Conservation (phyloP, 2,888 invertebrate genomes). For the Phymatocera aterrima region DNA sequence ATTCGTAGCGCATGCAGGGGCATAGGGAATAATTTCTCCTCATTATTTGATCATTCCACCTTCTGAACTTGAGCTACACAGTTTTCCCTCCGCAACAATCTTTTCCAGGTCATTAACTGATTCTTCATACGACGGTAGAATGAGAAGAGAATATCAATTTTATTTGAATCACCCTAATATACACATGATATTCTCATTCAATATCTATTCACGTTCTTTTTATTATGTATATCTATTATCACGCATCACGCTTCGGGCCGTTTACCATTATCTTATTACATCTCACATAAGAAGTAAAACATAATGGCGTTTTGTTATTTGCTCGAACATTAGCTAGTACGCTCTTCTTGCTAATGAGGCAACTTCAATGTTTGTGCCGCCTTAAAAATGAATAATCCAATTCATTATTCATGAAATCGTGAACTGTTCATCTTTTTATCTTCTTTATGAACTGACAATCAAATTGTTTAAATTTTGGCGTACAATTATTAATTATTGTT, state of each 20-base stretch:
- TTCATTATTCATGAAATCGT: not conserved
- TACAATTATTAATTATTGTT: too few relatives aligned
- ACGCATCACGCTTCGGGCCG: conserved; percentile 26
- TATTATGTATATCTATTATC: not conserved
- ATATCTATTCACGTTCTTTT: conserved; percentile 5
- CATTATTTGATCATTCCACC: too few relatives aligned
- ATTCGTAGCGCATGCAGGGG: too few relatives aligned
- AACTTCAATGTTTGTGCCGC: not conserved
- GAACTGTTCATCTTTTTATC: not conserved
- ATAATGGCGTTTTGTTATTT: not conserved
- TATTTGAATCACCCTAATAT: too few relatives aligned
- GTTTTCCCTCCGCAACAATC: too few relatives aligned
- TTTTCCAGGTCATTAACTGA: too few relatives aligned
- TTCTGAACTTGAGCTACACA: too few relatives aligned
- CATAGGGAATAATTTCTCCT: too few relatives aligned
- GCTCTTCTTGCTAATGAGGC: not conserved
- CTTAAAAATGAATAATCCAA: not conserved
- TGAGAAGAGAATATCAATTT: too few relatives aligned
- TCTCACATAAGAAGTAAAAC: not conserved
- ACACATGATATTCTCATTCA: not conserved
- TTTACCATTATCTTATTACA: not conserved
- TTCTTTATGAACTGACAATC: not conserved
- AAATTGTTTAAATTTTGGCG: not conserved
- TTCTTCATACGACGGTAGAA: too few relatives aligned
- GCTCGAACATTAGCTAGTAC: not conserved